These are phyloP conservation scores for Drosophila koepferae DNA, from an alignment of 2,888 invertebrate genomes.

Conservation along the genomic window DNA sequence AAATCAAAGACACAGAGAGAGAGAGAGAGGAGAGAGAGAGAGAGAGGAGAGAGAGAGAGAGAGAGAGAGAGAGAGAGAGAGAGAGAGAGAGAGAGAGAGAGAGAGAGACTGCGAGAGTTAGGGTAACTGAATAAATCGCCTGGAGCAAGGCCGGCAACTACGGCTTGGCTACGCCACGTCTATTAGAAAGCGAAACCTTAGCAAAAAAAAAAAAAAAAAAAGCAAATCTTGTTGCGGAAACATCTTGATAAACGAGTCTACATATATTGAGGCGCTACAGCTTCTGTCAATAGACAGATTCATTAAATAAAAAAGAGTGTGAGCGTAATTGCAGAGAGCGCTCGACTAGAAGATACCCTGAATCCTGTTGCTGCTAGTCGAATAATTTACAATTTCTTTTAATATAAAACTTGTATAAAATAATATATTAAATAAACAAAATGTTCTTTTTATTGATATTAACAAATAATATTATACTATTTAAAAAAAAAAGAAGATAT, in stretches of 20 bases:
- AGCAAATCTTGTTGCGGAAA: not conserved
- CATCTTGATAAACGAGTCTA: not conserved
- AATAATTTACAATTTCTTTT: too few relatives aligned
- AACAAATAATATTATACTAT: too few relatives aligned
- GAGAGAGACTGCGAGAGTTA: not conserved
- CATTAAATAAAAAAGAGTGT: not conserved
- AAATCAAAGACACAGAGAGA: not conserved
- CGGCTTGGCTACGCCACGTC: slow-evolving; percentile 4
- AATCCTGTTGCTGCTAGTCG: too few relatives aligned
- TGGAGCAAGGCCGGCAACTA: slow-evolving; percentile 28
- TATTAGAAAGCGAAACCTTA: slow-evolving; percentile 22
- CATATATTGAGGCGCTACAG: not conserved
- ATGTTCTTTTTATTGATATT: too few relatives aligned
- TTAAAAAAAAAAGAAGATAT: too few relatives aligned
- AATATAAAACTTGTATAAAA: too few relatives aligned
- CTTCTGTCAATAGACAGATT: not conserved
- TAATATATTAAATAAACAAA: too few relatives aligned
- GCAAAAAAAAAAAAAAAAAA: slow-evolving; percentile 3
- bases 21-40: not conserved
- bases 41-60: not conserved
- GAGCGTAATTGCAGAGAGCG: too few relatives aligned
- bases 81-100: not conserved
- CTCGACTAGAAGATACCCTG: not conserved
- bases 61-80: not conserved
- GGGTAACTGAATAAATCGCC: not conserved